A percentile compares a stretch with the other conserved stretches of the same genome.
These are phyloP conservation scores for Pluvialis apricaria DNA, from an alignment of 2,113 vertebrate genomes.

Conservation along the genomic window DNA sequence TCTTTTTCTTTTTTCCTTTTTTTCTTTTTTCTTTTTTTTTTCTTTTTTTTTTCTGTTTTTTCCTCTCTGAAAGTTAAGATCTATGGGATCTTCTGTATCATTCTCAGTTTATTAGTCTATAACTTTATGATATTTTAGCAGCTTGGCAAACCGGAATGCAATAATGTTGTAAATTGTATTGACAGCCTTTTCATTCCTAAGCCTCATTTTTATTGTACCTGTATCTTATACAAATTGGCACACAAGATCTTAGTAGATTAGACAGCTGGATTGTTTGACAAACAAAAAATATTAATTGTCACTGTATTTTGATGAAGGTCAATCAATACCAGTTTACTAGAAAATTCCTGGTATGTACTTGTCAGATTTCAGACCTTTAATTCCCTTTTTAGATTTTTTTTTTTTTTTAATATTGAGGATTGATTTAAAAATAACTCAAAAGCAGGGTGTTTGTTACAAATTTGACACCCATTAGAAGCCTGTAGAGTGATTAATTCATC, in stretches of 20 bases:
- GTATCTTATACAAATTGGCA: constrained; percentile 53
- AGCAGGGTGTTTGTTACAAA: background rate
- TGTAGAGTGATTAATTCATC: background rate
- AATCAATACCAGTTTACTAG: constrained; percentile 24
- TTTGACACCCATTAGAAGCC: background rate
- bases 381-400: background rate
- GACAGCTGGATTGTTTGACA: constrained; percentile 20
- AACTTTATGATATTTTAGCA: constrained; percentile 46
- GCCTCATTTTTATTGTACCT: constrained; percentile 54
- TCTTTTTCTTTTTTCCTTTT: background rate
- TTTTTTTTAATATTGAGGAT: background rate
- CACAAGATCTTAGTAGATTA: constrained; percentile 42
- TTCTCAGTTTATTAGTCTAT: constrained; percentile 16
- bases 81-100: background rate
- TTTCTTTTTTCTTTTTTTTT: too few relatives aligned
- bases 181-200: constrained; percentile 58
- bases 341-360: background rate
- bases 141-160: constrained; percentile 24
- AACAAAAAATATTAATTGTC: constrained; percentile 49
- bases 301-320: constrained; percentile 51
- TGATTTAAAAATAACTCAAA: background rate
- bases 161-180: constrained; percentile 61
- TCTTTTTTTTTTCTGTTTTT: too few relatives aligned
- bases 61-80: background rate
- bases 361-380: background rate